A percentile compares a stretch with the other conserved stretches of the same genome.
Conservation (phyloP, 2,888 invertebrate species). For the Polietes domitor region DNA sequence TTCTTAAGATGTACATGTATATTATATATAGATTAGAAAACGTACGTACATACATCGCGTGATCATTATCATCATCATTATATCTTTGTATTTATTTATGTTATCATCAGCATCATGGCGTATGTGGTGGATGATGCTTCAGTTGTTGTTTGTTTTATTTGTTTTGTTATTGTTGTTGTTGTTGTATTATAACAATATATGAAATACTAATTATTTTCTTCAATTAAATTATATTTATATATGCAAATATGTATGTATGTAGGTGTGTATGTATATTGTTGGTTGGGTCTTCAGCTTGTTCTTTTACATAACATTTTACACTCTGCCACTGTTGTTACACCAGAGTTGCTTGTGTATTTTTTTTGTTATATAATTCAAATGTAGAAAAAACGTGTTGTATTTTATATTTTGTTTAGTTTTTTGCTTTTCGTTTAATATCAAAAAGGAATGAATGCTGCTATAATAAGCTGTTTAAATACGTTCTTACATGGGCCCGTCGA, state of each 20-base stretch:
- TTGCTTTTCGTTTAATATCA: constrained; percentile 76
- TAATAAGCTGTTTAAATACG: constrained; percentile 72
- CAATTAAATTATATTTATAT: constrained; percentile 1
- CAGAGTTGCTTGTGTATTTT: constrained; percentile 5
- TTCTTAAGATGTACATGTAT: constrained; percentile 7
- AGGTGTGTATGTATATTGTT: constrained; percentile 41
- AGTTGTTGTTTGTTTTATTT: neutral
- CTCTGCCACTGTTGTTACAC: constrained; percentile 17
- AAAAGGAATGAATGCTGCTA: constrained; percentile 81
- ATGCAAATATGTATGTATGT: constrained; percentile 9
- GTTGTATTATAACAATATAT: constrained; percentile 7
- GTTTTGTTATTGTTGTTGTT: neutral
- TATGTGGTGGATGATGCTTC: neutral
- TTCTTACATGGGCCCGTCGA: constrained; percentile 90
- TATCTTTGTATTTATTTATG: neutral
- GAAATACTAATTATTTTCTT: constrained; percentile 28
- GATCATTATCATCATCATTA: neutral
- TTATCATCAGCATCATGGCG: neutral
- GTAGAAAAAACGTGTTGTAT: constrained; percentile 52
- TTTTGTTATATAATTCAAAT: constrained; percentile 36
- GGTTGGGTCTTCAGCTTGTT: constrained; percentile 17
- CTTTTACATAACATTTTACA: constrained; percentile 39
- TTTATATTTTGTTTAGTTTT: constrained; percentile 64
- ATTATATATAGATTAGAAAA: neutral
- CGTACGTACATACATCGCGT: constrained; percentile 3